Conservation (phyloP, 1,140 invertebrate species). For the Halesus radiatus region DNA sequence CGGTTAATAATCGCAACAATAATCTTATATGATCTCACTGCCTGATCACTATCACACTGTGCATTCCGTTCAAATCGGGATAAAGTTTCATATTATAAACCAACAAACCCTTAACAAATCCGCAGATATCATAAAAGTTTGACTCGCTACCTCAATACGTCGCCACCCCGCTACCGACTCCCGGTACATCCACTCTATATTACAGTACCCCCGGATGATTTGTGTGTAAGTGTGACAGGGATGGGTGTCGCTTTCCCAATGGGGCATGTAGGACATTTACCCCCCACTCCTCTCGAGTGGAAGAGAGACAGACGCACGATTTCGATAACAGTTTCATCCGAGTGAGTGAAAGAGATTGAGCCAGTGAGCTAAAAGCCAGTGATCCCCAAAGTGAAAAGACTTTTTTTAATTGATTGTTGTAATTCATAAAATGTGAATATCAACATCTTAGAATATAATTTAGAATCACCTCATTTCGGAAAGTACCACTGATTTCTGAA, state of each 20-base stretch:
- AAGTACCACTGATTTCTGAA: too few relatives aligned
- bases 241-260: slow-evolving; percentile 23
- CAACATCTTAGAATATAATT: too few relatives aligned
- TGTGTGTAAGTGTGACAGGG: slow-evolving; percentile 35
- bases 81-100: too few relatives aligned
- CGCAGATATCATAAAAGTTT: slow-evolving; percentile 5
- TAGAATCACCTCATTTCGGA: too few relatives aligned
- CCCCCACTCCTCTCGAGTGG: not conserved
- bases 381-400: not conserved
- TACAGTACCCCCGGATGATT: slow-evolving; percentile 18
- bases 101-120: too few relatives aligned
- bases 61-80: too few relatives aligned
- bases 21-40: too few relatives aligned
- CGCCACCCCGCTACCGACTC: not conserved
- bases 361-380: not conserved
- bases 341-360: slow-evolving; percentile 33
- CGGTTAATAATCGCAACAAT: too few relatives aligned
- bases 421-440: too few relatives aligned
- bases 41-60: too few relatives aligned
- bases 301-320: slow-evolving; percentile 3
- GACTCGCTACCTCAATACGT: not conserved
- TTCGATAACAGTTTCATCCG: slow-evolving; percentile 22
- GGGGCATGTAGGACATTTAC: slow-evolving; percentile 29
- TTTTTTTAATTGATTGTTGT: too few relatives aligned
- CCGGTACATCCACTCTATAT: not conserved